phyloP scores from a whole-genome alignment of 2,113 vertebrate species.

The Pteruthius melanotis region DNA sequence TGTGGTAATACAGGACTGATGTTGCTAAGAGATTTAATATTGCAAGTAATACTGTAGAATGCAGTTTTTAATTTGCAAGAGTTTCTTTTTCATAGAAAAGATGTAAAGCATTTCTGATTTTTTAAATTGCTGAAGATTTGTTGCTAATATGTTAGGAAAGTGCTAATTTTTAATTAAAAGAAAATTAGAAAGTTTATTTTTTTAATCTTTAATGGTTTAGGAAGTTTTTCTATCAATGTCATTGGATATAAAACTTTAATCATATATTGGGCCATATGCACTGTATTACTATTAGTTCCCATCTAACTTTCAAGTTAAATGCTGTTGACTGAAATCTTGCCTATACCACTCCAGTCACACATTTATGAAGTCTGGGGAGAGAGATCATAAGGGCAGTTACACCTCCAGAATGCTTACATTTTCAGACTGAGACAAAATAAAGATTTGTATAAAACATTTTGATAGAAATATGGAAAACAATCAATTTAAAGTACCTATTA shows the following conservation, averaged over 20 bases:
- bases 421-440: not conserved
- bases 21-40: not conserved
- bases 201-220: not conserved
- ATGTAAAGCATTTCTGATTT: not conserved
- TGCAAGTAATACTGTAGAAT: not conserved
- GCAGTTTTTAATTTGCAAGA: not conserved
- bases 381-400: not conserved
- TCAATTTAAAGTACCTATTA: not conserved
- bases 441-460: not conserved
- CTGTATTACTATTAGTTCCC: not conserved
- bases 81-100: not conserved
- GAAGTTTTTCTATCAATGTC: not conserved
- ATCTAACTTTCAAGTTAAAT: not conserved
- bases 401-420: not conserved
- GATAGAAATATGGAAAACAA: not conserved
- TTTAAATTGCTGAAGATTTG: not conserved
- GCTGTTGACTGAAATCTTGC: conserved; percentile 13
- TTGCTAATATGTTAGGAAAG: not conserved
- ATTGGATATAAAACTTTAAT: not conserved
- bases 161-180: not conserved
- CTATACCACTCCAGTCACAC: not conserved
- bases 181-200: not conserved
- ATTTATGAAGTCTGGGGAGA: not conserved
- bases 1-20: not conserved
- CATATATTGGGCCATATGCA: not conserved